Base-by-base conservation (phyloP, 2,888 invertebrate genomes). In the Prionchulus punctatus region DNA sequence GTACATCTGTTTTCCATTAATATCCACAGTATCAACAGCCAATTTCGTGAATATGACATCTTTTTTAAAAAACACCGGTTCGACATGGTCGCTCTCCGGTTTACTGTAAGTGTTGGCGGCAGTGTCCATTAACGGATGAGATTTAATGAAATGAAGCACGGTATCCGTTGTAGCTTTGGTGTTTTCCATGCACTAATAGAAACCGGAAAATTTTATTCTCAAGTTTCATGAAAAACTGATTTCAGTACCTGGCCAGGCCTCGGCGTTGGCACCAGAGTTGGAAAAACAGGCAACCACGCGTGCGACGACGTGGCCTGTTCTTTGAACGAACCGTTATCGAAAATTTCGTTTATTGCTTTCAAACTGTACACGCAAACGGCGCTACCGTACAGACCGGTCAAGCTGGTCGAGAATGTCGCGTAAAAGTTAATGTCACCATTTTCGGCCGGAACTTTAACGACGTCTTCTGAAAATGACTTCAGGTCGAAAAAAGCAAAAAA, bases 81-180 rank as follows among this genome's bases (percentile, higher is more conserved):
- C 28, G 28, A 50, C 21, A 21, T 43, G 3, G 12, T 21, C 1
- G 21, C 18, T 30, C 18, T n/a, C n/a, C 23, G 26, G n/a, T 21
- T 18, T n/a, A n/a, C 21, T 26, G 7, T 23, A 21, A 3, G 36
- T 1, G 23, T 85, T 84, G 51, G 96, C 89, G 1, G 92, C 89
- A 50, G 86, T 86, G 75, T 96, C 92, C 92, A 98, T 92, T 58
- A 98, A 78, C 1, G 96, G 91, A 75, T 98, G 96, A 4, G 89
- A 86, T 66, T 89, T 83, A 64, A 96, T 91, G 75, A 96, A 98
- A 75, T 91, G 92, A 62, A 92, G 79, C n/a, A 92, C 91, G 15
- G 85, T 80, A 70, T 87, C 88, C 18, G 90, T 89, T 57, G 91
- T 76, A 15, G 85, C 84, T 64, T 87, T 84, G 0, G 92, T 91